Conservation (phyloP, 1,140 invertebrate species). For the Neodiprion virginianus region DNA sequence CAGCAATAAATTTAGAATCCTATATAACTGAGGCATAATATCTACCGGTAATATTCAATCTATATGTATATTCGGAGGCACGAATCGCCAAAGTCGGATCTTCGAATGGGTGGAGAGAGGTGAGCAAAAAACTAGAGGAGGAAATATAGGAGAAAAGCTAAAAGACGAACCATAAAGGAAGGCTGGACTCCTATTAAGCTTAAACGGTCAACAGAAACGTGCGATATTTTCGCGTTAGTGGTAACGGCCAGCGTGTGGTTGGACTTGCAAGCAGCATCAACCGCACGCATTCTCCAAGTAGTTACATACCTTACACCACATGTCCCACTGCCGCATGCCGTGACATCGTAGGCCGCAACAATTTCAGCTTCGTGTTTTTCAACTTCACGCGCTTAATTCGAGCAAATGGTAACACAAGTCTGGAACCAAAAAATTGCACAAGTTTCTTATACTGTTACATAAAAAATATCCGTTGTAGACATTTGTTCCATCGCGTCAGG, state of each 20-base stretch:
- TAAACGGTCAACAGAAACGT: conserved; percentile 1
- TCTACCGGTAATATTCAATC: neutral
- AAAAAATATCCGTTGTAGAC: too few species aligned
- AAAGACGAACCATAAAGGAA: neutral
- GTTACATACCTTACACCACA: neutral
- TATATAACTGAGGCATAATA: neutral
- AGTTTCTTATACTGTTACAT: too few species aligned
- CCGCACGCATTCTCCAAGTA: neutral
- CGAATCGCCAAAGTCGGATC: neutral
- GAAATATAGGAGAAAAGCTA: too few species aligned
- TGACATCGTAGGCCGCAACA: too few species aligned
- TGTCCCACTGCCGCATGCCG: neutral
- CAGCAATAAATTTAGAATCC: neutral
- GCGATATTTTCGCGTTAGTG: neutral
- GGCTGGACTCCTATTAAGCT: neutral
- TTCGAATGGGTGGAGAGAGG: too few species aligned
- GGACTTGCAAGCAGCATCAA: neutral
- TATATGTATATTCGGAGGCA: neutral
- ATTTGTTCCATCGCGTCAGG: too few species aligned
- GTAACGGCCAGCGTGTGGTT: neutral
- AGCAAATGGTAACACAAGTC: too few species aligned
- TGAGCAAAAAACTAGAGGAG: too few species aligned
- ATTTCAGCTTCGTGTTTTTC: too few species aligned
- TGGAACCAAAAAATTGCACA: too few species aligned
- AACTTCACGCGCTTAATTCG: too few species aligned